Evolutionary conservation across 2,888 invertebrate genomes (phyloP).

Genomic region (Aspidiotus rigidus): DNA sequence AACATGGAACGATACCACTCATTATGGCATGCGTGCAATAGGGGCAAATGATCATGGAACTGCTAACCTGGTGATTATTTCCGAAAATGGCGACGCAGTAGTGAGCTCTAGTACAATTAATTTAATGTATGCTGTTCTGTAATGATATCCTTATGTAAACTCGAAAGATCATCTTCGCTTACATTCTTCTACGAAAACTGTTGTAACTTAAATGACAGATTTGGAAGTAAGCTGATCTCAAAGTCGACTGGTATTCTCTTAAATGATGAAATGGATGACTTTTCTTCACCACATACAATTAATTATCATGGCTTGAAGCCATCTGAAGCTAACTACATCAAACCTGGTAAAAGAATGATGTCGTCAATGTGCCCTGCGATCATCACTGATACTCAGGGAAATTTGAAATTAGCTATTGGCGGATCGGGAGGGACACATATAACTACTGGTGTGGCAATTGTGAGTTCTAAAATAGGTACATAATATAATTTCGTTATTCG

Average conservation of each 20-base stretch:
- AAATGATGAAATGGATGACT: constrained; percentile 94
- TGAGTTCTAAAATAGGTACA: too few relatives aligned
- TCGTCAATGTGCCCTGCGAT: constrained; percentile 82
- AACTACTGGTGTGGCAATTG: constrained; percentile 45
- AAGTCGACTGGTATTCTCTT: constrained; percentile 77
- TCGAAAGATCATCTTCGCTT: too few relatives aligned
- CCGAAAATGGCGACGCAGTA: constrained; percentile 77
- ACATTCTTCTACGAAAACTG: too few relatives aligned
- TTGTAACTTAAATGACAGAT: constrained; percentile 13
- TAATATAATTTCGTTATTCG: too few relatives aligned
- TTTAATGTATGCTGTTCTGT: constrained; percentile 44
- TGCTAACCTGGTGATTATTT: constrained; percentile 71
- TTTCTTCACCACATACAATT: constrained; percentile 64
- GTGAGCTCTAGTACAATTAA: constrained; percentile 85
- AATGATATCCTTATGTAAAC: neutral
- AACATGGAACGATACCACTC: constrained; percentile 46
- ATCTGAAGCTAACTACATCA: constrained; percentile 69
- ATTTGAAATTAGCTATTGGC: constrained; percentile 46
- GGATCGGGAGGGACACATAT: constrained; percentile 52
- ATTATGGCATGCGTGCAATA: constrained; percentile 38
- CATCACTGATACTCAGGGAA: constrained; percentile 52
- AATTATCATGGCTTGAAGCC: constrained; percentile 64
- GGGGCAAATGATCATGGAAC: constrained; percentile 49
- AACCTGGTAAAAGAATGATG: constrained; percentile 68
- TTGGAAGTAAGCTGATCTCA: constrained; percentile 50